Evolutionary conservation across 2,888 invertebrate species (phyloP).

Genomic region (Sminthurides aquaticus): DNA sequence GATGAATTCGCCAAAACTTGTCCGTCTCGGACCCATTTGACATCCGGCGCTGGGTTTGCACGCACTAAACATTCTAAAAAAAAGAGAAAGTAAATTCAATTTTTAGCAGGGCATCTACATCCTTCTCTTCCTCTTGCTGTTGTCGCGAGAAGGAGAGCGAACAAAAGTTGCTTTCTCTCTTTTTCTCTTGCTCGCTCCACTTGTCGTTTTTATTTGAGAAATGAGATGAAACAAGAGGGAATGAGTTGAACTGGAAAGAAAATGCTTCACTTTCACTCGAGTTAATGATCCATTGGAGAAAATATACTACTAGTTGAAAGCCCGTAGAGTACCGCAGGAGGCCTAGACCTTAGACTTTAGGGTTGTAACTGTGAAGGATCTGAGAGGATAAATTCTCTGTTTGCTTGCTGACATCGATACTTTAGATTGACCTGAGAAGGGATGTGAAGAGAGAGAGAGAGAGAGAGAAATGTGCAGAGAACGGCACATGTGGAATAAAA

Average conservation of each 20-base stretch:
- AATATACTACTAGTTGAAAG: background rate
- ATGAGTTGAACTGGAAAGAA: slow-evolving; percentile 1
- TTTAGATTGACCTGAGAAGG: background rate
- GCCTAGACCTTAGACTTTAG: too few species aligned
- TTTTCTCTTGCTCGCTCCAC: too few species aligned
- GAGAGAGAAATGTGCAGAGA: background rate
- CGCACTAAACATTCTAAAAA: slow-evolving; percentile 67
- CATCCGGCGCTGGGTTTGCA: slow-evolving; percentile 54
- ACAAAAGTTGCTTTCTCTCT: too few species aligned
- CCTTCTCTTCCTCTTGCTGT: too few species aligned
- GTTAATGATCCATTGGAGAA: slow-evolving; percentile 3
- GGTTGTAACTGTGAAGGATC: too few species aligned
- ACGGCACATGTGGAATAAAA: background rate
- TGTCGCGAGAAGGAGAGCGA: too few species aligned
- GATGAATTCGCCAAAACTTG: slow-evolving; percentile 38
- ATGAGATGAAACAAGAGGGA: background rate
- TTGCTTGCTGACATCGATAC: background rate
- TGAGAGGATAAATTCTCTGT: too few species aligned
- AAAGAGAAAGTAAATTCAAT: background rate
- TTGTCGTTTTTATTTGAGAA: too few species aligned
- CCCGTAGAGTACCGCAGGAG: background rate
- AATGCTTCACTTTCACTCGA: slow-evolving; percentile 6
- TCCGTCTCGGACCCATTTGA: slow-evolving; percentile 68
- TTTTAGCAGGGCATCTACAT: background rate
- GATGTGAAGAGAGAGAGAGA: background rate